phyloP scores from a whole-genome alignment of 2,113 vertebrate genomes.

The Hemichromis elongatus region DNA sequence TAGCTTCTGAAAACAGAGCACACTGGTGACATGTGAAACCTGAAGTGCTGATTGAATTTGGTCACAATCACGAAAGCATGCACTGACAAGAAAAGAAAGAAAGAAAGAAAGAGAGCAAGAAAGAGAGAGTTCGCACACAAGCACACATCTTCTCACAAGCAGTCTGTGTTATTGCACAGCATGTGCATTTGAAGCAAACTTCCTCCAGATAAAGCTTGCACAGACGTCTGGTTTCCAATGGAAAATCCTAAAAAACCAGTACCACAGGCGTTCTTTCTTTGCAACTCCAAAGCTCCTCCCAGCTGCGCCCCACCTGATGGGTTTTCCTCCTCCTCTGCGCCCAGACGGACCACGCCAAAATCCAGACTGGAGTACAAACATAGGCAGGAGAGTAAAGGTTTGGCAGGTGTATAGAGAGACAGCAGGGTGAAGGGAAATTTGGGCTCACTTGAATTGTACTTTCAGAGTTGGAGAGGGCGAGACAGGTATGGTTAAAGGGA shows the following conservation, averaged over 20 bases:
- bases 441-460: conserved; percentile 10
- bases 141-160: background rate
- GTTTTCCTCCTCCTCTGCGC: conserved; percentile 45
- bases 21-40: conserved; percentile 21
- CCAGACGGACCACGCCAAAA: conserved; percentile 44
- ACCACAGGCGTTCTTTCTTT: conserved; percentile 55
- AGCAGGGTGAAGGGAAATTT: background rate
- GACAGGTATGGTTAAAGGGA: conserved; percentile 5
- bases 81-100: background rate
- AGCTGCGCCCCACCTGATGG: conserved; percentile 49
- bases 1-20: conserved; percentile 32
- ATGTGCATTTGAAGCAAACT: conserved; percentile 8
- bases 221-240: conserved; percentile 63
- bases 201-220: conserved; percentile 60
- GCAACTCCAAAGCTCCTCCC: conserved; percentile 24
- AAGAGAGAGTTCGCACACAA: background rate
- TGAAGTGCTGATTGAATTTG: background rate
- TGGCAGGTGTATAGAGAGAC: conserved; percentile 59
- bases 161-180: background rate
- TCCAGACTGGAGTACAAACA: conserved; percentile 65
- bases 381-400: conserved; percentile 3
- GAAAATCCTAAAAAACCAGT: conserved; percentile 34
- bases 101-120: background rate
- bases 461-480: background rate
- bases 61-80: background rate